Conservation (phyloP, 2,797 vertebrate species). For the Protosalanx chinensis region DNA sequence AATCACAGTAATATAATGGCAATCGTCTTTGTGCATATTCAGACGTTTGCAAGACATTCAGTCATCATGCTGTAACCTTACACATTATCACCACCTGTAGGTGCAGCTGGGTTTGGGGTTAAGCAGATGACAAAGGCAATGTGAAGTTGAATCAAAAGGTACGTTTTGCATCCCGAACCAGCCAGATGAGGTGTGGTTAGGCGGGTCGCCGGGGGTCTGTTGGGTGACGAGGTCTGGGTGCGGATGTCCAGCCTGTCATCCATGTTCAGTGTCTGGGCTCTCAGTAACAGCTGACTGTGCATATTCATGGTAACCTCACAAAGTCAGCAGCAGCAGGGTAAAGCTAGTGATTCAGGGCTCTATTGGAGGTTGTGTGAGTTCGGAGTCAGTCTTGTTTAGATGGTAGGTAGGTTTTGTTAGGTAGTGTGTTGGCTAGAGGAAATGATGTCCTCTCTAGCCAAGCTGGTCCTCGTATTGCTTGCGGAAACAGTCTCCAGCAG, state of each 20-base stretch:
- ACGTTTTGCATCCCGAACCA: conserved; percentile 36
- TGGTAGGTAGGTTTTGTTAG: conserved; percentile 21
- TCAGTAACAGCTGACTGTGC: not conserved
- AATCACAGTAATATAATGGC: conserved; percentile 51
- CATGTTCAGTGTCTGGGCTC: conserved; percentile 10
- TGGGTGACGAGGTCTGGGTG: conserved; percentile 30
- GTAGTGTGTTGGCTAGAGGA: conserved; percentile 7
- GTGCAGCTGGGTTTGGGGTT: conserved; percentile 57
- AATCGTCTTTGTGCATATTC: conserved; percentile 67
- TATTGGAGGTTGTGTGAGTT: conserved; percentile 39
- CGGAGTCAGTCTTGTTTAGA: conserved; percentile 29
- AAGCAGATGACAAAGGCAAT: conserved; percentile 64
- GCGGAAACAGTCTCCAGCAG: conserved; percentile 95
- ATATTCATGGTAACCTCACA: conserved; percentile 8
- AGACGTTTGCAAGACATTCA: conserved; percentile 53
- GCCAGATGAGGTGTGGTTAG: conserved; percentile 48
- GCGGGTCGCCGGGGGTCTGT: conserved; percentile 28
- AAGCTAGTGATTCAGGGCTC: conserved; percentile 33
- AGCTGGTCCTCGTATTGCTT: conserved; percentile 98
- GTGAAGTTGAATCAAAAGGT: conserved; percentile 55
- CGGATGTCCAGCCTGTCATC: conserved; percentile 27
- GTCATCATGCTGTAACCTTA: conserved; percentile 59
- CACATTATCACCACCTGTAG: conserved; percentile 51
- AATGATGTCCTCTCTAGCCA: conserved; percentile 70
- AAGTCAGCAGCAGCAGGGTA: conserved; percentile 32